Evolutionary conservation across 2,113 vertebrate species (phyloP).

Genomic region (Cyanoderma ruficeps): DNA sequence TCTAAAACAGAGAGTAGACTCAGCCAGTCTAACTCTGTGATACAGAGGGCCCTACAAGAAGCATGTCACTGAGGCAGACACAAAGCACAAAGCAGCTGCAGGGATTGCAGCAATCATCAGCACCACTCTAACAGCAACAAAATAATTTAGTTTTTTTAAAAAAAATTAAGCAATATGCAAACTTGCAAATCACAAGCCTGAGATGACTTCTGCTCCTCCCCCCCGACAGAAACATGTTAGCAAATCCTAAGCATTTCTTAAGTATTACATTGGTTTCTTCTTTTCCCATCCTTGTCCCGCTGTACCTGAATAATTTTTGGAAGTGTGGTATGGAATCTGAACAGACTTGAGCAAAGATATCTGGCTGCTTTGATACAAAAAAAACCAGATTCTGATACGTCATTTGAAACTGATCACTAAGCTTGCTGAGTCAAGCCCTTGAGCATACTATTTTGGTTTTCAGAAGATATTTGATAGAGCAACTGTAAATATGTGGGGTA

Average conservation of each 20-base stretch:
- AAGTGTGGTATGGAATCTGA: not conserved
- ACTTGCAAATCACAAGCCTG: fast-evolving
- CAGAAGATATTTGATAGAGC: not conserved
- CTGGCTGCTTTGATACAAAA: not conserved
- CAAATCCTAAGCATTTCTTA: not conserved
- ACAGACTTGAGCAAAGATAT: not conserved
- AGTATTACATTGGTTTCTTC: not conserved
- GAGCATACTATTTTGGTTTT: not conserved
- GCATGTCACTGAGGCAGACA: not conserved
- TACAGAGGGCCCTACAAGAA: not conserved
- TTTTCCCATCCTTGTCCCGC: not conserved
- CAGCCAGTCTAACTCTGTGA: not conserved
- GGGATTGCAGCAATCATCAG: not conserved
- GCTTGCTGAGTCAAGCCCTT: not conserved
- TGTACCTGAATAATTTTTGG: not conserved
- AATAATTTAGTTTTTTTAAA: not conserved
- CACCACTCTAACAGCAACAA: not conserved
- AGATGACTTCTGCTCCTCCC: not conserved
- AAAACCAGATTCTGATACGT: fast-evolving
- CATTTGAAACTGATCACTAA: not conserved
- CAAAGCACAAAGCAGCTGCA: not conserved
- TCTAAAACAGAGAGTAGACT: not conserved
- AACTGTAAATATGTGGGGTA: not conserved
- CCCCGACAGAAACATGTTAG: fast-evolving
- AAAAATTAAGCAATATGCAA: not conserved